Conservation (phyloP, 1,140 invertebrate species). For the Drosophila kikkawai region DNA sequence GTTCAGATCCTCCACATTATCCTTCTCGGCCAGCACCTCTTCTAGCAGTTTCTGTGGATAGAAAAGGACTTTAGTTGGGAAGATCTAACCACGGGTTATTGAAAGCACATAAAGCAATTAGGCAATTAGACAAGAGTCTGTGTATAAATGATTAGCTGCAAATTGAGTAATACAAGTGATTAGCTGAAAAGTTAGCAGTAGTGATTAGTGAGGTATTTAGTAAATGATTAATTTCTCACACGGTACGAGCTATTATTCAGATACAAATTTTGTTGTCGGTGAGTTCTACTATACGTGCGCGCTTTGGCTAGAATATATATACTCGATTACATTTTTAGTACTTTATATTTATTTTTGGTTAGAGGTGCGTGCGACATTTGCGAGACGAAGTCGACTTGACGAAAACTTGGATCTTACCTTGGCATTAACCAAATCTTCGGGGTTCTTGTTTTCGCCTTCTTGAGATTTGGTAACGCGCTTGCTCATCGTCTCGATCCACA, state of each 20-base stretch:
- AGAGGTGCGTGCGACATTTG: constrained; percentile 73
- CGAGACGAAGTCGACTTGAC: constrained; percentile 46
- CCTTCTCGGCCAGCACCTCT: constrained; percentile 92
- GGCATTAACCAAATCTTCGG: constrained; percentile 91
- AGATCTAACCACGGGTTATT: not conserved
- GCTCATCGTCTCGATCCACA: constrained; percentile 92
- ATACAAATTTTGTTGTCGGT: constrained; percentile 47
- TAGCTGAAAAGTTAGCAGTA: constrained; percentile 71
- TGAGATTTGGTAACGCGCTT: constrained; percentile 88
- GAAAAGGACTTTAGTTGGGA: constrained; percentile 43
- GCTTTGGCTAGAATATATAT: constrained; percentile 23
- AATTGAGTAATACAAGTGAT: constrained; percentile 56
- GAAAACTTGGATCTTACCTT: constrained; percentile 86
- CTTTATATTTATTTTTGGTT: constrained; percentile 49
- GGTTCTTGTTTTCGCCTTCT: constrained; percentile 91
- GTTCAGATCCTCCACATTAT: constrained; percentile 92
- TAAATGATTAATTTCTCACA: constrained; percentile 50
- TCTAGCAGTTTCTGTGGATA: constrained; percentile 87
- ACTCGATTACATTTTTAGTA: constrained; percentile 56
- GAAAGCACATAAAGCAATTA: constrained; percentile 64
- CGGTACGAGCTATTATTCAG: constrained; percentile 29
- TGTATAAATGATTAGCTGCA: constrained; percentile 75
- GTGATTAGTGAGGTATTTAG: constrained; percentile 65
- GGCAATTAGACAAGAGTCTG: constrained; percentile 55
- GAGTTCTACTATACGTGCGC: constrained; percentile 56